Conservation (phyloP, 2,797 vertebrate species). For the Mico argentatus region DNA sequence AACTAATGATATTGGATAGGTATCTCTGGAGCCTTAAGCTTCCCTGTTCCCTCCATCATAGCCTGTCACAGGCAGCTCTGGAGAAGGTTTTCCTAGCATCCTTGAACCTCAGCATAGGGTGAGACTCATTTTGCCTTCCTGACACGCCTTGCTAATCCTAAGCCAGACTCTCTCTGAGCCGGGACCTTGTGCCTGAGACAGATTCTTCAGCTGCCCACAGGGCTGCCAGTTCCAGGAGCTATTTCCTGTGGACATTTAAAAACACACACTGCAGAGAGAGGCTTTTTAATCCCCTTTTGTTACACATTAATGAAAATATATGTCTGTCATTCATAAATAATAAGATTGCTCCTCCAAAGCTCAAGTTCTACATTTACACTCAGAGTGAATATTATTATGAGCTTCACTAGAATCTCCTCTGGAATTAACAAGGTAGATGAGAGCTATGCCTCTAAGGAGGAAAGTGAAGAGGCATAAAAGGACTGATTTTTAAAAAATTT, state of each 20-base stretch:
- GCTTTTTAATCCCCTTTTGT: slow-evolving; percentile 29
- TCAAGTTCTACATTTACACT: slow-evolving; percentile 58
- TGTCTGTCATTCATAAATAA: slow-evolving; percentile 60
- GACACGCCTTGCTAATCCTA: background rate
- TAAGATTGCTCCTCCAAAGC: slow-evolving; percentile 33
- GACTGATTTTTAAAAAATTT: background rate
- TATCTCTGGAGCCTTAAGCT: background rate
- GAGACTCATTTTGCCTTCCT: background rate
- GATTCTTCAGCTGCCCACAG: background rate
- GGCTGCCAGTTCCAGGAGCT: background rate
- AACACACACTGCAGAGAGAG: background rate
- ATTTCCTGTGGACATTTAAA: background rate
- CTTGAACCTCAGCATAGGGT: background rate
- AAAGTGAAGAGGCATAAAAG: too few relatives aligned
- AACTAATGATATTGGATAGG: background rate
- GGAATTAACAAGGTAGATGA: slow-evolving; percentile 42
- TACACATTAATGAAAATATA: slow-evolving; percentile 62
- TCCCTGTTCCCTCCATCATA: background rate
- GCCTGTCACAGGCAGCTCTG: background rate
- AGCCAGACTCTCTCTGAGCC: background rate
- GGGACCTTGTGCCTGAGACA: background rate
- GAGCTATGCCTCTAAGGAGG: background rate
- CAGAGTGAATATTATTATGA: background rate
- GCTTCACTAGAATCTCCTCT: slow-evolving; percentile 1
- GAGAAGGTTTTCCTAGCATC: background rate